Conservation (phyloP, 2,113 vertebrate species). For the Pterophyllum scalare region DNA sequence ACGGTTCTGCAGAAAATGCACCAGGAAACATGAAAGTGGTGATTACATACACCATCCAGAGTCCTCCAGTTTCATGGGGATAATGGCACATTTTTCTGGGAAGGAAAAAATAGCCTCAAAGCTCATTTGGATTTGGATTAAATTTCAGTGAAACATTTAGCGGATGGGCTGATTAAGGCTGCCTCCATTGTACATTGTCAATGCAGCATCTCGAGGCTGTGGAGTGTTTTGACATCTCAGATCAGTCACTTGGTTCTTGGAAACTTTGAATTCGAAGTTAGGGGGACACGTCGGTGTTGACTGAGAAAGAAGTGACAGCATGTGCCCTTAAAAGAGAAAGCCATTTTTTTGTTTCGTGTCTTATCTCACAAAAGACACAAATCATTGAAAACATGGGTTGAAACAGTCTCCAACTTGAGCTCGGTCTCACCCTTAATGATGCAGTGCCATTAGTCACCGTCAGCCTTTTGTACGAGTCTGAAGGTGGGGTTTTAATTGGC, state of each 20-base stretch:
- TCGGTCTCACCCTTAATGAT: background rate
- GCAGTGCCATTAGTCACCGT: background rate
- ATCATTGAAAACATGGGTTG: background rate
- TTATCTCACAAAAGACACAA: background rate
- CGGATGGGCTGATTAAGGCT: conserved; percentile 52
- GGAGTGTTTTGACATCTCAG: conserved; percentile 35
- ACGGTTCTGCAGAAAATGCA: conserved; percentile 27
- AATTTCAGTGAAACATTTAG: conserved; percentile 69
- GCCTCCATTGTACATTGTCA: conserved; percentile 27
- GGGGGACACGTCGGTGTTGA: background rate
- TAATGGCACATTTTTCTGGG: conserved; percentile 60
- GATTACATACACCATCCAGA: conserved; percentile 26
- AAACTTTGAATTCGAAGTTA: conserved; percentile 2
- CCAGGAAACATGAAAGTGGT: conserved; percentile 53
- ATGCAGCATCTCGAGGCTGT: conserved; percentile 31
- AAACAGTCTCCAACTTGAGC: background rate
- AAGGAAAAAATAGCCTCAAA: conserved; percentile 58
- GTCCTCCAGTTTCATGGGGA: conserved; percentile 54
- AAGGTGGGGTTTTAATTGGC: conserved; percentile 48
- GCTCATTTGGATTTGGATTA: conserved; percentile 72
- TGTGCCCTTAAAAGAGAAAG: background rate
- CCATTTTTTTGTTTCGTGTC: background rate
- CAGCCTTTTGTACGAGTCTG: background rate
- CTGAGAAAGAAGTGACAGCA: background rate
- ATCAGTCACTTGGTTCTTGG: conserved; percentile 28